phyloP scores from a whole-genome alignment of 2,113 vertebrate genomes.

The Helogale parvula region DNA sequence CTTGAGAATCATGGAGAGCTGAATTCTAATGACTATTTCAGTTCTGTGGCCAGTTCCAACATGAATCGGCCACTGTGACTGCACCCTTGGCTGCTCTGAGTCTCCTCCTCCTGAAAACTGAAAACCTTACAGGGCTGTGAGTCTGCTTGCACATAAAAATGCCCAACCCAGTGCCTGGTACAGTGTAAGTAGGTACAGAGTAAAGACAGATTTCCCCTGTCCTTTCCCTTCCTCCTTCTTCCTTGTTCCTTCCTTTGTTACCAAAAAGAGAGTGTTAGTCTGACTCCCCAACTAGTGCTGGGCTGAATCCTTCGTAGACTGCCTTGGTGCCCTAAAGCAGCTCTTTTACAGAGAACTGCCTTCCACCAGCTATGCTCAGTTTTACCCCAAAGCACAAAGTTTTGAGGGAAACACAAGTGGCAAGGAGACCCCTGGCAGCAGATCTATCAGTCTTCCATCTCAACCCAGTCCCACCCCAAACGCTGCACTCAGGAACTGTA shows the following conservation, averaged over 20 bases:
- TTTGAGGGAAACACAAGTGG: neutral
- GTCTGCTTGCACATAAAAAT: neutral
- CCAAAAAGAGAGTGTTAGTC: neutral
- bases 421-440: neutral
- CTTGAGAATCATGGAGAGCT: neutral
- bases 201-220: constrained; percentile 49
- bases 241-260: constrained; percentile 67
- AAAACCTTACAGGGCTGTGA: neutral
- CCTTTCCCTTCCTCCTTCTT: constrained; percentile 23
- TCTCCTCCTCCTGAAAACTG: neutral
- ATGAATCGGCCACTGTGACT: neutral
- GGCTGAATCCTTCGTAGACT: neutral
- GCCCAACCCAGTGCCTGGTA: constrained; percentile 4
- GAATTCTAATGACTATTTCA: neutral
- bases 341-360: neutral
- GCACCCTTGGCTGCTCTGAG: neutral
- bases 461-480: neutral
- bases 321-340: neutral
- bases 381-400: neutral
- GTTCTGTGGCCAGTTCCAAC: neutral
- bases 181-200: neutral
- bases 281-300: neutral
- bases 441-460: neutral
- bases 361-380: neutral
- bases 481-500: neutral